Evolutionary conservation across 1,140 invertebrate species (phyloP).

Genomic region (Popillia japonica): DNA sequence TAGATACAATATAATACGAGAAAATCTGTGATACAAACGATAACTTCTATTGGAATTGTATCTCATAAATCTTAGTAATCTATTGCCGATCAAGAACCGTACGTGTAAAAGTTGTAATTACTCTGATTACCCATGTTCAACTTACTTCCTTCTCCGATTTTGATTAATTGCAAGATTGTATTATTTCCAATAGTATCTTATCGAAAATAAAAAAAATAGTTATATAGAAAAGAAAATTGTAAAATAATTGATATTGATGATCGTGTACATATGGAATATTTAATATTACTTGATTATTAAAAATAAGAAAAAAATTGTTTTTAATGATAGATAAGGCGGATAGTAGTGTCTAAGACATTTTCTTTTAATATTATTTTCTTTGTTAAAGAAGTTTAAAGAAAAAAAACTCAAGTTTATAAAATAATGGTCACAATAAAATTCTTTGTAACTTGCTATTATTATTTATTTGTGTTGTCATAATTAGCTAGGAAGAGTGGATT

Average conservation of each 20-base stretch:
- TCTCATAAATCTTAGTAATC: neutral
- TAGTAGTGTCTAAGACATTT: slow-evolving; percentile 26
- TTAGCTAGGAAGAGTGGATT: no score
- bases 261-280: slow-evolving; percentile 31
- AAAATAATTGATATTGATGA: slow-evolving; percentile 21
- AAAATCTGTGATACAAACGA: slow-evolving; percentile 27
- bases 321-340: slow-evolving; percentile 21
- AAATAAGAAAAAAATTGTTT: slow-evolving; percentile 17
- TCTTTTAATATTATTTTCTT: slow-evolving; percentile 22
- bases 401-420: slow-evolving; percentile 16
- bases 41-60: slow-evolving; percentile 13
- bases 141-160: neutral
- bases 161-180: neutral
- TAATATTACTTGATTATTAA: slow-evolving; percentile 20
- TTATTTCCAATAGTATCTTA: slow-evolving; percentile 22
- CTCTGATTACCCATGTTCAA: neutral
- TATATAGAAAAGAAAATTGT: slow-evolving; percentile 14
- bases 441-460: slow-evolving; percentile 21
- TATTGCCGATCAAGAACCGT: neutral
- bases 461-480: no score
- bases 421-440: slow-evolving; percentile 27
- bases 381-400: no score
- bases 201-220: neutral
- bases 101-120: slow-evolving; percentile 33
- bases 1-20: slow-evolving; percentile 22